Base-by-base conservation (phyloP, 1,140 invertebrate genomes). In the Magallana angulata region DNA sequence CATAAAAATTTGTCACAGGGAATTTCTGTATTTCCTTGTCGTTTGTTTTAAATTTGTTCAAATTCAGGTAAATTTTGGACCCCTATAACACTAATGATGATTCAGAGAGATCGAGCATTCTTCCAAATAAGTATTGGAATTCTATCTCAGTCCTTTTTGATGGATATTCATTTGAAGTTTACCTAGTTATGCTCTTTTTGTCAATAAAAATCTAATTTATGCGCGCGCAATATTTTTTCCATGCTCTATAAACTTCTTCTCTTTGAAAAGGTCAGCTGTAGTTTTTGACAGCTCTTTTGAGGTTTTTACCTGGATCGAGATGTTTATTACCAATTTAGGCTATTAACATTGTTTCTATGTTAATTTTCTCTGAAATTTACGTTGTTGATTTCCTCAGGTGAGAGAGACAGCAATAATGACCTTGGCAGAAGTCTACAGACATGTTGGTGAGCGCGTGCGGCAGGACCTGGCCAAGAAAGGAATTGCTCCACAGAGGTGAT, bases 391-490 rank as follows among this genome's bases (percentile, higher is more conserved):
- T 36, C 85, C 89, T 8, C 88, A 95, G 94, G 95, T 96, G 57
- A 95, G 98, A 57, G 98, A 99, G 93, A 97, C 97, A 16, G 97
- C 98, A 5, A 96, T 98, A 91, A 96, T 96, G 91, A 97, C 98
- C 7, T 93, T 99, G 64, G 97, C 98, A 24, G 97, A 98, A 94
- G 97, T 99, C 56, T 99, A 99, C 94, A 96, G 97, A 92, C 98
- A 99, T 94, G 97, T 99, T 82, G 98, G 98, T 90, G 98, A 99
- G 93, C 96, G 97, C 94, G 95, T 99, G 80, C 94, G 98, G 90
- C 94, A 96, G 76, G 98, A 99, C 95, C 95, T 99, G 84, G 96
- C 97, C 91, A 97, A 97, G 93, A 98, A 98, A 92, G 94, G 94
- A 68, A 93, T 99, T 18, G 97, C 97, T 9, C 96, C 97, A 80